These are phyloP conservation scores for Sebastes matsubarae DNA, from an alignment of 2,797 vertebrate genomes.

Conservation along the genomic window DNA sequence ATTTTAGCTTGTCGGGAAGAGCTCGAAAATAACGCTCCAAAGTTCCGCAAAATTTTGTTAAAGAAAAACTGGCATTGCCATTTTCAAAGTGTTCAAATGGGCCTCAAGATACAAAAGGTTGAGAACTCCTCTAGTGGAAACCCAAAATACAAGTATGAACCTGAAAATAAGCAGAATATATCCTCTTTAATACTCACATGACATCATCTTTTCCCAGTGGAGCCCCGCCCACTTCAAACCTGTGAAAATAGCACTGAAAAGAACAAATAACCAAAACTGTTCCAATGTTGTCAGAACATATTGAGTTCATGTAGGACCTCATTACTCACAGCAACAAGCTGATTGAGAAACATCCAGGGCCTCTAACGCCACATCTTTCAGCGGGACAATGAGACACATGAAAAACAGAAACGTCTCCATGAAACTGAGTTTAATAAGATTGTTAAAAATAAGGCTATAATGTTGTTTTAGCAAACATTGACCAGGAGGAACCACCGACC, in stretches of 20 bases:
- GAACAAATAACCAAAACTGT: too few relatives aligned
- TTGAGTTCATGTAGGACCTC: too few relatives aligned
- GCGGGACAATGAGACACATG: conserved; percentile 31
- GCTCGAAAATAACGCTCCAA: too few relatives aligned
- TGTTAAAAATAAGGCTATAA: conserved; percentile 87
- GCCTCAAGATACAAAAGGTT: too few relatives aligned
- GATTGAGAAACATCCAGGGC: not conserved
- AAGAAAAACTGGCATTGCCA: too few relatives aligned
- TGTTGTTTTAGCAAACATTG: conserved; percentile 77
- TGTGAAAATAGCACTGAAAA: not conserved
- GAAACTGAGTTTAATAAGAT: conserved; percentile 83
- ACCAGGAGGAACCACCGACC: conserved; percentile 58
- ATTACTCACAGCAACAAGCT: too few relatives aligned
- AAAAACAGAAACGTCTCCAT: conserved; percentile 56
- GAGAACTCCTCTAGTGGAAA: too few relatives aligned
- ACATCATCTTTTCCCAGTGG: not conserved
- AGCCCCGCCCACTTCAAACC: not conserved
- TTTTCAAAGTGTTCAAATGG: too few relatives aligned
- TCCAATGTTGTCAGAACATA: too few relatives aligned
- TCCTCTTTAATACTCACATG: not conserved
- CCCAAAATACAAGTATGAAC: too few relatives aligned
- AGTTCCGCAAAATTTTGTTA: accelerated
- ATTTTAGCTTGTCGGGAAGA: too few relatives aligned
- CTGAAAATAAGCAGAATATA: too few relatives aligned
- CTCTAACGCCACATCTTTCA: not conserved